Conservation (phyloP, 2,113 vertebrate species). For the Archilochus colubris region DNA sequence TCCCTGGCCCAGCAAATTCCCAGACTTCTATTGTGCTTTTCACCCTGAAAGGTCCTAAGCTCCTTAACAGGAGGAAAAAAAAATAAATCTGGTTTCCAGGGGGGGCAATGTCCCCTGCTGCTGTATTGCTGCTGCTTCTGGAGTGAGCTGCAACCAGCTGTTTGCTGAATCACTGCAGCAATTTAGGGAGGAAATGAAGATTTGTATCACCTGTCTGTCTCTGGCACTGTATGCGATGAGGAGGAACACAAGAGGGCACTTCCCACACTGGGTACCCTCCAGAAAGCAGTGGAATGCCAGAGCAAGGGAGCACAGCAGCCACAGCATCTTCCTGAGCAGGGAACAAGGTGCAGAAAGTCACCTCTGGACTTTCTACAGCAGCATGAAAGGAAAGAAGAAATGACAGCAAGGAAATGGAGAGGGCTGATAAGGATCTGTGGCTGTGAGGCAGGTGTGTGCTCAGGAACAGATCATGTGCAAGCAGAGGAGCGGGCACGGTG, state of each 20-base stretch:
- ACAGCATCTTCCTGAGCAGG: background rate
- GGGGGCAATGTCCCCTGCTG: background rate
- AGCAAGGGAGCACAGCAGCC: background rate
- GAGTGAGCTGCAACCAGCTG: background rate
- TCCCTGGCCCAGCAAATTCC: background rate
- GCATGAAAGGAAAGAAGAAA: background rate
- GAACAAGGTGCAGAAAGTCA: background rate
- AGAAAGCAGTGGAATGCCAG: background rate
- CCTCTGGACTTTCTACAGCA: background rate
- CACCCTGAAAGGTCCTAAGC: background rate
- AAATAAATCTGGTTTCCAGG: background rate
- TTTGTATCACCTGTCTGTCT: background rate
- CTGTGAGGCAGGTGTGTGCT: conserved; percentile 7
- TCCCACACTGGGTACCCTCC: background rate
- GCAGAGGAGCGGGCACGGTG: background rate
- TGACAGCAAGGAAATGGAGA: conserved; percentile 5
- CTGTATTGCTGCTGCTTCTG: background rate
- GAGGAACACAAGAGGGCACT: background rate
- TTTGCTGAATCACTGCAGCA: background rate
- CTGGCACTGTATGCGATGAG: background rate
- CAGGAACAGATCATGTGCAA: background rate
- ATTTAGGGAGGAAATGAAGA: background rate
- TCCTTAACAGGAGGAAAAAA: background rate
- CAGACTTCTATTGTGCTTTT: background rate
- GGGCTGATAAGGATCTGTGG: conserved; percentile 18